These are phyloP conservation scores for Eurytoma adleriae DNA, from an alignment of 2,888 invertebrate species.

Conservation along the genomic window DNA sequence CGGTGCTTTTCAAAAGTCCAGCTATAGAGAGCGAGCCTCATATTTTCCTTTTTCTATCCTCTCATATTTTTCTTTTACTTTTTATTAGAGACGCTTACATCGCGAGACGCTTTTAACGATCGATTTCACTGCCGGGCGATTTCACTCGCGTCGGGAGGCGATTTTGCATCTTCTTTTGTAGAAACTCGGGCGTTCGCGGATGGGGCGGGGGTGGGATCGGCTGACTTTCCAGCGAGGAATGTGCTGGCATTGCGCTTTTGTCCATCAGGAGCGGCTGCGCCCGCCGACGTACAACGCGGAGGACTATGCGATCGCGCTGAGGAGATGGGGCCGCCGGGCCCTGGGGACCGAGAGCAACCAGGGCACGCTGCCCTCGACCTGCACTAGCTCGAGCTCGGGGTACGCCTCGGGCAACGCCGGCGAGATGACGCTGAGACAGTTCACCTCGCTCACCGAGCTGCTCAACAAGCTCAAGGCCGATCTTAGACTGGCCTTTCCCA, in stretches of 20 bases:
- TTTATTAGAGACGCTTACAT: background rate
- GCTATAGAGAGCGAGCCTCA: too few relatives aligned
- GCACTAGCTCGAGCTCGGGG: conserved; percentile 74
- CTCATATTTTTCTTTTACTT: too few relatives aligned
- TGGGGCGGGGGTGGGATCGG: background rate
- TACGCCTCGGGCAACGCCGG: conserved; percentile 79
- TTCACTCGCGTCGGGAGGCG: background rate
- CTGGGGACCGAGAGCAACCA: conserved; percentile 71
- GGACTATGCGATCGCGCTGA: conserved; percentile 88
- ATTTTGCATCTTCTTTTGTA: conserved; percentile 15
- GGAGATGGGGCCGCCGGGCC: conserved; percentile 87
- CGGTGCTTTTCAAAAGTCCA: too few relatives aligned
- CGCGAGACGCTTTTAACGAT: background rate
- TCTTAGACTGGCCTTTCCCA: conserved; percentile 90
- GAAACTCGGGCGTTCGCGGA: background rate
- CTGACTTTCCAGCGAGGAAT: conserved; percentile 6
- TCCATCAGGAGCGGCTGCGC: conserved; percentile 86
- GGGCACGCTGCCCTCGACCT: conserved; percentile 72
- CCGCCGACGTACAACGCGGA: conserved; percentile 94
- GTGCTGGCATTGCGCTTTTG: background rate
- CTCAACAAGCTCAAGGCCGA: conserved; percentile 91
- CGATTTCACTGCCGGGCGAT: conserved; percentile 22
- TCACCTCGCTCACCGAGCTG: conserved; percentile 91
- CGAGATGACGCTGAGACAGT: conserved; percentile 92
- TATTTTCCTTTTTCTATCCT: too few relatives aligned